Evolutionary conservation across 2,888 invertebrate species (phyloP), one percentile per base, ranked within the genome.

Genomic region (Pristionchus arcanus): DNA sequence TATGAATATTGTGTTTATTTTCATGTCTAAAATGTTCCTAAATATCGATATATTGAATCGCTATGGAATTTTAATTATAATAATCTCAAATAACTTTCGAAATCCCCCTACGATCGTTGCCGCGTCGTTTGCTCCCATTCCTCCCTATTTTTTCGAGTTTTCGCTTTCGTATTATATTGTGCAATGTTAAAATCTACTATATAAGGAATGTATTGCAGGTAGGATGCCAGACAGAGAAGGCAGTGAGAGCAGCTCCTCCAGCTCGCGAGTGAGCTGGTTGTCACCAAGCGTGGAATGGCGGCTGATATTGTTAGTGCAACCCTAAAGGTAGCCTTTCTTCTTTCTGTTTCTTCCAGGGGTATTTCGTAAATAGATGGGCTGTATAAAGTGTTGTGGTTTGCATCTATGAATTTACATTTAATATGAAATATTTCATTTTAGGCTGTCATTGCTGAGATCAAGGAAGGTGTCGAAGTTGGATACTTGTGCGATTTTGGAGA

Each of bases 241-340:
- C 87, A 93, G 92, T 68, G 93, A 93, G 66, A 92, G 92, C 91
- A 92, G 92, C 91, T 49, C 59, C 19, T 68, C 59, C 25, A 87
- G 88, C 59, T 98, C 96, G 97, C 98, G 91, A 97, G 98, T 96
- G 98, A 99, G 97, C 97, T 98, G 97, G 99, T 99, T 95, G 98
- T 99, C 94, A 99, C 98, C 96, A 99, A 99, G 97, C 99, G 99
- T 96, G 98, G 98, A 97, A 97, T 98, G 97, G 98, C 98, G 95
- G 98, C 98, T 95, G 98, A 98, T 96, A 98, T 99, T 96, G 98
- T 98, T 93, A 99, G 99, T 96, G 92, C 92, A 68, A 94, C 94
- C 34, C 91, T 95, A 53, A 98, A 97, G 96, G 97, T 94, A 91
- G n/a, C n/a, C n/a, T n/a, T n/a, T 9, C 4, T 42, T 42, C 42